Evolutionary conservation across 2,797 vertebrate genomes (phyloP).

Genomic region (Myiotriccus ornatus): DNA sequence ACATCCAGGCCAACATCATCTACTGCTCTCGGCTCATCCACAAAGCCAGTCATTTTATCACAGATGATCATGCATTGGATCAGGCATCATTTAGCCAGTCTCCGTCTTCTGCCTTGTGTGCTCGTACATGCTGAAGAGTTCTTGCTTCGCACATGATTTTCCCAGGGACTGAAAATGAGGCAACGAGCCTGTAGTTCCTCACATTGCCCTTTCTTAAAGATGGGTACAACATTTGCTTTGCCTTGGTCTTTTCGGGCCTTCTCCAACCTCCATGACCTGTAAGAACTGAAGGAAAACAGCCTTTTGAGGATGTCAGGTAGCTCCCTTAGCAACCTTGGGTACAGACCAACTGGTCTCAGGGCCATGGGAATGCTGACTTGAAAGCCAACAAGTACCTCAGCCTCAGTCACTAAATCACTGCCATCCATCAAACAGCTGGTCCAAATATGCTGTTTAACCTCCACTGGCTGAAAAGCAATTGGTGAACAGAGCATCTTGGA

Average conservation of each 20-base stretch:
- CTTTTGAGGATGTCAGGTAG: background rate
- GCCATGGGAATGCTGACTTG: fast-evolving
- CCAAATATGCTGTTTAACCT: background rate
- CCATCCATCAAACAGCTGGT: background rate
- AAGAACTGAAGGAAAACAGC: background rate
- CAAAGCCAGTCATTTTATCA: background rate
- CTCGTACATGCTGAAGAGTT: background rate
- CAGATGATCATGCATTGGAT: background rate
- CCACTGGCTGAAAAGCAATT: background rate
- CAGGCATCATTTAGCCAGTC: background rate
- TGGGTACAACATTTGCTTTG: background rate
- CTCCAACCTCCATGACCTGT: background rate
- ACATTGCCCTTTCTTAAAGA: background rate
- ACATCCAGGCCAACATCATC: background rate
- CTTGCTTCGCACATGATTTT: background rate
- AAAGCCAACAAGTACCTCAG: background rate
- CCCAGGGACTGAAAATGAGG: background rate
- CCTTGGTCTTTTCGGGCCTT: background rate
- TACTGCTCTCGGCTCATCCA: background rate
- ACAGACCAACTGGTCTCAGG: background rate
- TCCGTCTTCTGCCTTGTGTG: background rate
- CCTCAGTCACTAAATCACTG: background rate
- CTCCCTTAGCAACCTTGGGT: background rate
- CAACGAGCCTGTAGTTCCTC: background rate
- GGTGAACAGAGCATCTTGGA: background rate